Conservation (phyloP, 2,888 invertebrate species). For the Eupithecia abbreviata region DNA sequence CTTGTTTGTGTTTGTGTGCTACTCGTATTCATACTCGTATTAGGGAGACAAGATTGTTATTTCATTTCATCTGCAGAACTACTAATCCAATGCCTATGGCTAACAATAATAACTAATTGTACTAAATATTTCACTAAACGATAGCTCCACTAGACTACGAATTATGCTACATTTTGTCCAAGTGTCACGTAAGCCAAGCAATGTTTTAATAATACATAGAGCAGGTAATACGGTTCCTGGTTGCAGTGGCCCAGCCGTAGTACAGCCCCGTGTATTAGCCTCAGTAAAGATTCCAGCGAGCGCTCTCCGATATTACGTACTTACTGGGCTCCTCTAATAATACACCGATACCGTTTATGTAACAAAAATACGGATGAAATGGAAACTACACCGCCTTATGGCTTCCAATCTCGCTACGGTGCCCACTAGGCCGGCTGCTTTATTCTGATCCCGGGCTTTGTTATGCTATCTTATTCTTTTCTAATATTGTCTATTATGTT, state of each 20-base stretch:
- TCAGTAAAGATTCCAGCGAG: constrained; percentile 70
- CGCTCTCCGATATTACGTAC: constrained; percentile 77
- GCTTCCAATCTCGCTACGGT: constrained; percentile 71
- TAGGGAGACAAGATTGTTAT: no score
- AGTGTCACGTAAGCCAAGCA: neutral
- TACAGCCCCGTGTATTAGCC: constrained; percentile 43
- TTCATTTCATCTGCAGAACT: neutral
- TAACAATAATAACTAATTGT: no score
- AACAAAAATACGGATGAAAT: constrained; percentile 79
- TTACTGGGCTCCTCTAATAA: constrained; percentile 81
- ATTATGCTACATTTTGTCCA: neutral
- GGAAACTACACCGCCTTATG: constrained; percentile 73
- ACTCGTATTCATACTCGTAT: neutral
- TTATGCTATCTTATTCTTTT: neutral
- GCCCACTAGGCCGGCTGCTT: constrained; percentile 46
- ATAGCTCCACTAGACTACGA: no score
- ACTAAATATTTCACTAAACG: no score
- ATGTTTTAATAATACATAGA: neutral
- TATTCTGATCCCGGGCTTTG: constrained; percentile 55
- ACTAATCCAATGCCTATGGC: neutral
- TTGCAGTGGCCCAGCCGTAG: constrained; percentile 16
- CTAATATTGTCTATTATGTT: neutral
- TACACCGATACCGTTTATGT: constrained; percentile 76
- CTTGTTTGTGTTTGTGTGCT: no score
- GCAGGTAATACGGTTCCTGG: neutral